Conservation (phyloP, 2,113 vertebrate species). For the Corythornis vintsioides region DNA sequence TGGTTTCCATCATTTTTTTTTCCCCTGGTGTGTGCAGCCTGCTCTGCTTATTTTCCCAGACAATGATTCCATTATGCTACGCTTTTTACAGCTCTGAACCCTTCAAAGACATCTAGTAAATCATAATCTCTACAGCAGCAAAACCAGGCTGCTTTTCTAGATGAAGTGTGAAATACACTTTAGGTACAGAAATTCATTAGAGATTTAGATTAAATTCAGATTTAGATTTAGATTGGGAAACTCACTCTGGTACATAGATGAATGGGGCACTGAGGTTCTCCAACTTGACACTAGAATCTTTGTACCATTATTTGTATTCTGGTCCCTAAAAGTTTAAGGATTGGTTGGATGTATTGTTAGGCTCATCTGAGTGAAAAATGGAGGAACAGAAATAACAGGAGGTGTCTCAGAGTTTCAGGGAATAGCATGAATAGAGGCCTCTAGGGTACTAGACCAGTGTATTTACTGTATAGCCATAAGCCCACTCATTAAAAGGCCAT, state of each 20-base stretch:
- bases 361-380: not conserved
- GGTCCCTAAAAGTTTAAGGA: not conserved
- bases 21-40: not conserved
- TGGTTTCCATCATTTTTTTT: not conserved
- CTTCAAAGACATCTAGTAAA: not conserved
- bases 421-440: not conserved
- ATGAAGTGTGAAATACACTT: not conserved
- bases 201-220: not conserved
- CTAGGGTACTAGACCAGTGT: not conserved
- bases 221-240: not conserved
- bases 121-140: not conserved
- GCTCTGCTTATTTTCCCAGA: not conserved
- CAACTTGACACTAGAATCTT: not conserved
- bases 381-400: not conserved
- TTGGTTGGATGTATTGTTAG: not conserved
- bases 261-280: not conserved
- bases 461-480: conserved; percentile 43
- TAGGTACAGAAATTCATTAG: not conserved
- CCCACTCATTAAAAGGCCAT: conserved; percentile 57
- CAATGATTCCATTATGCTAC: not conserved
- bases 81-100: not conserved
- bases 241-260: not conserved
- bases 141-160: not conserved
- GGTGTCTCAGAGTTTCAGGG: not conserved
- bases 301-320: not conserved